Conservation (phyloP, 2,113 vertebrate species). For the Serilophus lunatus region DNA sequence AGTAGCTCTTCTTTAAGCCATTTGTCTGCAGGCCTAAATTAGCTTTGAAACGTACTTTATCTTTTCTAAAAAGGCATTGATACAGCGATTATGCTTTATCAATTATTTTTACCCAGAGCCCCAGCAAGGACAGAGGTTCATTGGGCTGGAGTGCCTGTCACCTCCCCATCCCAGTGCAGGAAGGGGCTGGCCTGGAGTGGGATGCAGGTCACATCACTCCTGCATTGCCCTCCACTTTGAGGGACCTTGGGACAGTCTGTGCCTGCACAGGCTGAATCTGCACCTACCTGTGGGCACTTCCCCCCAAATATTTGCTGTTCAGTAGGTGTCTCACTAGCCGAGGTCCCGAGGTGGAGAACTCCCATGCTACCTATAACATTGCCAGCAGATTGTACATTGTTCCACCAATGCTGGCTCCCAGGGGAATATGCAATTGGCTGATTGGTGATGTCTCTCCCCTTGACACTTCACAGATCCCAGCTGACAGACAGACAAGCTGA, state of each 20-base stretch:
- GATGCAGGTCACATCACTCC: neutral
- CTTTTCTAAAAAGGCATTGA: slow-evolving; percentile 61
- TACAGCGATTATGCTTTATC: slow-evolving; percentile 48
- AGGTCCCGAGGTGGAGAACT: neutral
- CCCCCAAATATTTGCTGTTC: neutral
- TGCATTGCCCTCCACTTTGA: neutral
- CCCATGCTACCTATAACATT: rapidly evolving
- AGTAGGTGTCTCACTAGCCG: rapidly evolving
- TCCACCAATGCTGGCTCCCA: neutral
- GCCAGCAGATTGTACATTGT: neutral
- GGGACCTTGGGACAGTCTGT: neutral
- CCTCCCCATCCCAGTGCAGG: neutral
- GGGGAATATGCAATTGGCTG: neutral
- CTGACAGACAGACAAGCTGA: neutral
- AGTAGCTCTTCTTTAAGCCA: slow-evolving; percentile 58
- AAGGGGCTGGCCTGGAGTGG: neutral
- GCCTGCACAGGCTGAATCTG: neutral
- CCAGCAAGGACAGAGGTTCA: neutral
- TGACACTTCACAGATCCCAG: neutral
- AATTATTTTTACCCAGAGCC: slow-evolving; percentile 10
- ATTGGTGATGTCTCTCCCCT: neutral
- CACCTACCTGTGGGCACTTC: neutral
- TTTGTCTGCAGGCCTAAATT: slow-evolving; percentile 59
- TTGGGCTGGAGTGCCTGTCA: neutral
- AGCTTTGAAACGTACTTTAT: slow-evolving; percentile 50